A percentile compares a stretch with the other conserved stretches of the same genome.
Evolutionary conservation across 2,113 vertebrate species (phyloP).

Genomic region (Paradoxurus hermaphroditus): DNA sequence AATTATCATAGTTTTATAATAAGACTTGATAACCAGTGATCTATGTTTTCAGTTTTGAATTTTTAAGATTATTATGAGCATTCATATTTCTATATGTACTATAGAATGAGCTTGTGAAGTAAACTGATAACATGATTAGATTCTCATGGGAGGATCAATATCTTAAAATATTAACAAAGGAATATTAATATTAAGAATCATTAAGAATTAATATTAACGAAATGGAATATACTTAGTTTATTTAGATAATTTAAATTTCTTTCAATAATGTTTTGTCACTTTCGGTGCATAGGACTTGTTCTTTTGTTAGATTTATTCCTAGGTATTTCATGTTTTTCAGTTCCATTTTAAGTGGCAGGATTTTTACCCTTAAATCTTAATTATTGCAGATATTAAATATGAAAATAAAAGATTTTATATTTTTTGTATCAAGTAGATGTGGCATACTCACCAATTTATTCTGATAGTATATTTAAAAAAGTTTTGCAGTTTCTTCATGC

Average conservation of each 20-base stretch:
- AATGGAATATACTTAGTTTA: background rate
- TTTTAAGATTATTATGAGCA: background rate
- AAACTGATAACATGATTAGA: background rate
- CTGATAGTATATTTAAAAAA: background rate
- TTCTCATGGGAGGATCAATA: background rate
- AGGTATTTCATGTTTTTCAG: background rate
- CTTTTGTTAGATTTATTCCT: background rate
- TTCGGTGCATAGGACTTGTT: background rate
- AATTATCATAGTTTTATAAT: no score
- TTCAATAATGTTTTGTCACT: background rate
- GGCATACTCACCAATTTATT: background rate
- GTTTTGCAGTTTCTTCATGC: background rate
- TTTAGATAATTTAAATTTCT: background rate
- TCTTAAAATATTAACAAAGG: background rate
- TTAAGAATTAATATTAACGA: background rate
- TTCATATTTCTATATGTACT: background rate
- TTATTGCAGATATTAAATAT: background rate
- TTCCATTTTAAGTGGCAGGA: background rate
- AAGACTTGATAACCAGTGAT: background rate
- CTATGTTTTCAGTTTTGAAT: background rate
- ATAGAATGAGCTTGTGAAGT: background rate
- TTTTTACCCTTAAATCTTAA: background rate
- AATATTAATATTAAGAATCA: no score
- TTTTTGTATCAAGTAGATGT: background rate
- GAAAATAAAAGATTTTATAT: background rate